These are phyloP conservation scores for Seladonia tumulorum DNA, from an alignment of 2,888 invertebrate genomes.

Conservation along the genomic window DNA sequence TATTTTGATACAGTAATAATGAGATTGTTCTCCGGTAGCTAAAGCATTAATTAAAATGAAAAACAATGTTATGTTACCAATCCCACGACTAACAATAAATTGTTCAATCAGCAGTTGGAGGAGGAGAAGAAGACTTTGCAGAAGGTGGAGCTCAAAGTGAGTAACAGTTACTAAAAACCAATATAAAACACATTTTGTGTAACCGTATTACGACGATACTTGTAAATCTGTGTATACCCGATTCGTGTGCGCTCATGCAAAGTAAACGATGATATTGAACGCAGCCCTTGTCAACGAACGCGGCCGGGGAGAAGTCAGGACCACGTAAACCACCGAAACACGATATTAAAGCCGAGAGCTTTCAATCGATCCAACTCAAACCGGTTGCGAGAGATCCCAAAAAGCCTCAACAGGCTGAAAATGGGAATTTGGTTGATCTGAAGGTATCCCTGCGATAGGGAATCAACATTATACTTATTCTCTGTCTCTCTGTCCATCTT, in stretches of 20 bases:
- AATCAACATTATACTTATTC: conserved; percentile 35
- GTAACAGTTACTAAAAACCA: conserved; percentile 18
- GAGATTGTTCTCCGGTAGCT: neutral
- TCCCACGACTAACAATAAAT: neutral
- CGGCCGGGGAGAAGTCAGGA: conserved; percentile 82
- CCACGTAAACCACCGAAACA: conserved; percentile 84
- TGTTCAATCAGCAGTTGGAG: conserved; percentile 53
- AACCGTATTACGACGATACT: neutral
- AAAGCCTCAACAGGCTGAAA: conserved; percentile 78
- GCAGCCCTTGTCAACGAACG: conserved; percentile 77
- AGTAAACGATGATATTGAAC: conserved; percentile 68
- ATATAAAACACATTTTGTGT: neutral
- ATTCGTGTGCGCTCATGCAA: neutral
- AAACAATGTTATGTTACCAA: neutral
- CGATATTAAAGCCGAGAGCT: conserved; percentile 86
- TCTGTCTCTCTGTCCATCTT: conserved; percentile 36
- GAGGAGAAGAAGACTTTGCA: conserved; percentile 79
- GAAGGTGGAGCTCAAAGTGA: conserved; percentile 84
- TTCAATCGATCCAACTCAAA: conserved; percentile 87
- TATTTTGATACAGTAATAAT: neutral
- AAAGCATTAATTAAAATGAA: neutral
- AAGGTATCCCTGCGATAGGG: conserved; percentile 80
- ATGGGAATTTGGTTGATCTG: conserved; percentile 76
- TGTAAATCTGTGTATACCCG: neutral
- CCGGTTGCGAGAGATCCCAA: conserved; percentile 84